These are phyloP conservation scores for Cyclopterus lumpus DNA, from an alignment of 2,797 vertebrate species.

Conservation along the genomic window DNA sequence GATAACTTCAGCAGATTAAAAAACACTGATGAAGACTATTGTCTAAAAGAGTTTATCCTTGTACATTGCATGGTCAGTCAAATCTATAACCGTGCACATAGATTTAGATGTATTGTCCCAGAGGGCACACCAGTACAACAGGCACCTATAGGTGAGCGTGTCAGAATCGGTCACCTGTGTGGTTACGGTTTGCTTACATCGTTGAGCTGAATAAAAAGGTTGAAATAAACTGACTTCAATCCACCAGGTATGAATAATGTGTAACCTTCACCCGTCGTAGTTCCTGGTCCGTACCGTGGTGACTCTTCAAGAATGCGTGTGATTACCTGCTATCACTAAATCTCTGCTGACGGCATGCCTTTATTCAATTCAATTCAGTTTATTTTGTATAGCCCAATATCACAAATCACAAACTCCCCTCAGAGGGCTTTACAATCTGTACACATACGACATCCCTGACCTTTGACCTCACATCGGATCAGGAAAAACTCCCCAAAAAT, in stretches of 20 bases:
- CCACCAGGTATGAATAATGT: neutral
- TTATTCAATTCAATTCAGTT: too few species aligned
- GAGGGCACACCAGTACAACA: too few species aligned
- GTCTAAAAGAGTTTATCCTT: neutral
- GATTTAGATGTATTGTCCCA: neutral
- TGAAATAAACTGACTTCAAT: neutral
- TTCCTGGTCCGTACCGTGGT: neutral
- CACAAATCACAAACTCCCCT: too few species aligned
- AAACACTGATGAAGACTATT: neutral
- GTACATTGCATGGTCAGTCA: neutral
- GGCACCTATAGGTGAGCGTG: neutral
- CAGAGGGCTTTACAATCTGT: too few species aligned
- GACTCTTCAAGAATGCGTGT: neutral
- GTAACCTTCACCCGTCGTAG: neutral
- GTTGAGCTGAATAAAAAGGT: neutral
- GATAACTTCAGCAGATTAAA: too few species aligned
- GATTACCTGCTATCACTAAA: neutral
- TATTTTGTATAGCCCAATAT: too few species aligned
- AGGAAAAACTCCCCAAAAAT: too few species aligned
- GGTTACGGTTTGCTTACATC: neutral
- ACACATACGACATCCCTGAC: too few species aligned
- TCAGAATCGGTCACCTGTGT: neutral
- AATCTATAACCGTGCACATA: neutral
- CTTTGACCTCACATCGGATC: too few species aligned
- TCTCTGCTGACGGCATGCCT: neutral